A percentile compares a stretch with the other conserved stretches of the same genome.
Evolutionary conservation across 2,797 vertebrate species (phyloP).

Genomic region (Rhincodon typus): DNA sequence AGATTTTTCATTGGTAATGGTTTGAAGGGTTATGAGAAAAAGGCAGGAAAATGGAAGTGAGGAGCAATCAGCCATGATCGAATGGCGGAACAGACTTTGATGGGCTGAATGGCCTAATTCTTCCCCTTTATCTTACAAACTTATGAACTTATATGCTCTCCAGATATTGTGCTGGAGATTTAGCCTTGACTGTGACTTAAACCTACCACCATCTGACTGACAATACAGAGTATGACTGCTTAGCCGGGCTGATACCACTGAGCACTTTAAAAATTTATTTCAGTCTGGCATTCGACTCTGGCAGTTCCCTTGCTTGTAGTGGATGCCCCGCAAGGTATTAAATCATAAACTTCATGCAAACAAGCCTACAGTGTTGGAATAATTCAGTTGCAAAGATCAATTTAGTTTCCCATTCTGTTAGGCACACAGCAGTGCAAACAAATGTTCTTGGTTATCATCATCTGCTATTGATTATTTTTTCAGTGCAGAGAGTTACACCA

Average conservation of each 20-base stretch:
- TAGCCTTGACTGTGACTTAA: neutral
- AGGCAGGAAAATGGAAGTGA: no score
- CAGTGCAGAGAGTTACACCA: neutral
- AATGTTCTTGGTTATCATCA: neutral
- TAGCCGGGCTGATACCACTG: neutral
- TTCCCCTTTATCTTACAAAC: no score
- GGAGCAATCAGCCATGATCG: no score
- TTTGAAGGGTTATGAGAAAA: no score
- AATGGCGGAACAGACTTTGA: neutral
- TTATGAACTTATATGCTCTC: no score
- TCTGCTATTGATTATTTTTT: neutral
- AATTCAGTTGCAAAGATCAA: conserved; percentile 6
- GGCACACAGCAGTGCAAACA: neutral
- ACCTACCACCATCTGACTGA: neutral
- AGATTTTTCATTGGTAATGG: no score
- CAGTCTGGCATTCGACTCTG: neutral
- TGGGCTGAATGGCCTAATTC: no score
- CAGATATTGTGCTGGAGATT: neutral
- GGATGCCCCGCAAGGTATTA: neutral
- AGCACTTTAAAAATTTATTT: neutral
- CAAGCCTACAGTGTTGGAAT: neutral
- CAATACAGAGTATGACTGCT: neutral
- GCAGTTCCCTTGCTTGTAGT: neutral
- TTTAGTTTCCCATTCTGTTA: neutral
- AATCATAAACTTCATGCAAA: neutral